phyloP scores from a whole-genome alignment of 1,140 invertebrate species.

The Liolophura sinensis region DNA sequence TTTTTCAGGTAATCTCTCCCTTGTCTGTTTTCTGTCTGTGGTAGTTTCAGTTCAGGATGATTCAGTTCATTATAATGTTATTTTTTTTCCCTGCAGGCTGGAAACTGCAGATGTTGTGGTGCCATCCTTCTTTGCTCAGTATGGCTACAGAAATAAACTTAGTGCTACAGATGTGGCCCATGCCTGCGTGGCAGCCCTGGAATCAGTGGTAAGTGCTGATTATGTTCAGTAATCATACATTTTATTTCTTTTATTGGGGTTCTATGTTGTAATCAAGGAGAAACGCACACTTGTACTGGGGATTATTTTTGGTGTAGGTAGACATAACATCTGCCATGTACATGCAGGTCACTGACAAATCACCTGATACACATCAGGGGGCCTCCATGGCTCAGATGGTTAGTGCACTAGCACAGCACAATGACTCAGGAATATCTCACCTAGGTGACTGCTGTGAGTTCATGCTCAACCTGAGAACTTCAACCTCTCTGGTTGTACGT shows the following conservation, averaged over 20 bases:
- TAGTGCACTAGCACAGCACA: too few relatives aligned
- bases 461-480: too few relatives aligned
- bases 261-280: background rate
- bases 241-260: background rate
- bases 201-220: slow-evolving; percentile 68
- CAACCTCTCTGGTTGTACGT: too few relatives aligned
- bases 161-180: slow-evolving; percentile 84
- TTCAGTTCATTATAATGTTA: too few relatives aligned
- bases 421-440: too few relatives aligned
- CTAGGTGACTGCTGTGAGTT: too few relatives aligned
- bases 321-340: background rate
- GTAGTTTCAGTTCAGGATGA: too few relatives aligned
- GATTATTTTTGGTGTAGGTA: too few relatives aligned
- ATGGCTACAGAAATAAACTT: slow-evolving; percentile 79
- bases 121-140: slow-evolving; percentile 76
- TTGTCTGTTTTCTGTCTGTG: too few relatives aligned
- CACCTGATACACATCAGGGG: background rate
- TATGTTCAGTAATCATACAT: background rate
- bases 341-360: background rate
- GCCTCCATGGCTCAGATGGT: too few relatives aligned
- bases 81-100: slow-evolving; percentile 59
- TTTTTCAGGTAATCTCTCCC: too few relatives aligned
- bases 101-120: slow-evolving; percentile 61
- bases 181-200: slow-evolving; percentile 77
- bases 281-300: background rate